Percentiles rank a stretch among this genome's conserved stretches.
These are phyloP conservation scores for Melanotus villosus DNA, from an alignment of 2,888 invertebrate species.

Conservation along the genomic window DNA sequence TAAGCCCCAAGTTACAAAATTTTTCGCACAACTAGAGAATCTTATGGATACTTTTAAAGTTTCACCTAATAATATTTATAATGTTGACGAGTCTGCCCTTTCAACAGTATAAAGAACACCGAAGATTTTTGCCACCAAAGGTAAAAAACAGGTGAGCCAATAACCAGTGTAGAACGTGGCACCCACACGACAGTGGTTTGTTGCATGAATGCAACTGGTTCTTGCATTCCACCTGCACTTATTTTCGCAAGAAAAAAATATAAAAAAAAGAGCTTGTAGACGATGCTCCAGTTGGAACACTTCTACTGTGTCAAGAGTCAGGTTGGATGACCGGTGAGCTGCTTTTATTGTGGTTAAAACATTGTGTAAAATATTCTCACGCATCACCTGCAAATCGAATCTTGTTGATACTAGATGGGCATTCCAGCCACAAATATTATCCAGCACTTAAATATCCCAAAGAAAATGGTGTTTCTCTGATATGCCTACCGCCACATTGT, in stretches of 20 bases:
- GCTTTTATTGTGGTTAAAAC: not conserved
- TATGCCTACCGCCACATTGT: slow-evolving; percentile 61
- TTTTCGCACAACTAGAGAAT: not conserved
- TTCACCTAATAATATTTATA: no score
- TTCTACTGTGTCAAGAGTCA: not conserved
- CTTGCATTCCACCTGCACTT: not conserved
- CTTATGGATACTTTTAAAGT: no score
- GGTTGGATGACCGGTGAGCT: not conserved
- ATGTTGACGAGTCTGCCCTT: no score
- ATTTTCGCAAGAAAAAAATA: not conserved
- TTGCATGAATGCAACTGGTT: not conserved
- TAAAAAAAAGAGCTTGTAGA: no score
- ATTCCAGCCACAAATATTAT: not conserved
- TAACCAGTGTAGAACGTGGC: not conserved
- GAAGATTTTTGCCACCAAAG: not conserved
- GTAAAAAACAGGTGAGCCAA: not conserved
- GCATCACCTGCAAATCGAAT: not conserved
- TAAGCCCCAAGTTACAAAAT: not conserved
- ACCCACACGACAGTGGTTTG: not conserved
- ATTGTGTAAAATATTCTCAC: not conserved
- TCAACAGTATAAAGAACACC: no score
- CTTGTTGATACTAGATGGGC: not conserved
- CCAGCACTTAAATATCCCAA: slow-evolving; percentile 29
- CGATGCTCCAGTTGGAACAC: not conserved
- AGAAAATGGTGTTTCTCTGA: slow-evolving; percentile 57